A percentile compares a stretch with the other conserved stretches of the same genome.
Conservation (phyloP, 2,888 invertebrate genomes). For the Seira ritae region DNA sequence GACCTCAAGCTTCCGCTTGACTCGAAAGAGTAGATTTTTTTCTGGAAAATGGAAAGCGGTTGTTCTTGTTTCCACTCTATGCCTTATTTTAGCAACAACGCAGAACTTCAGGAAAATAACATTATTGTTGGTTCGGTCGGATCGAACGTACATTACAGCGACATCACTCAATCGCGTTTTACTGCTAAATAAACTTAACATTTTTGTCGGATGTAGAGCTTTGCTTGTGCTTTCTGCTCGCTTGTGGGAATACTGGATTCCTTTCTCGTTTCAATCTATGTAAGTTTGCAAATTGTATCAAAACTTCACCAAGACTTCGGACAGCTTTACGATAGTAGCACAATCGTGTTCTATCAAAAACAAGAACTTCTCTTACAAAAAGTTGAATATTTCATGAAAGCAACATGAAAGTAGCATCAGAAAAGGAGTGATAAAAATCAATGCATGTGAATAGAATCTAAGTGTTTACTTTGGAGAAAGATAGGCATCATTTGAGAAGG, state of each 20-base stretch:
- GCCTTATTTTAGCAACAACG: no score
- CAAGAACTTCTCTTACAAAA: not conserved
- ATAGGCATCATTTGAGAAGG: not conserved
- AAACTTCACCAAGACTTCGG: no score
- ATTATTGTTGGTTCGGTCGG: no score
- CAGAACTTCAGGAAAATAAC: no score
- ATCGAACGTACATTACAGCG: not conserved
- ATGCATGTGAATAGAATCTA: conserved; percentile 11
- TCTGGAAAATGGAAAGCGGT: no score
- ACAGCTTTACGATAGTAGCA: no score
- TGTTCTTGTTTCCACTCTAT: no score
- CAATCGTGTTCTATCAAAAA: not conserved
- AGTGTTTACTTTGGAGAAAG: not conserved
- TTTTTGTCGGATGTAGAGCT: not conserved
- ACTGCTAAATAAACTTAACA: not conserved
- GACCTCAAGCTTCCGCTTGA: not conserved
- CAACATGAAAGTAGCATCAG: not conserved
- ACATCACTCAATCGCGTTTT: conserved; percentile 9
- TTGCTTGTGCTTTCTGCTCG: no score
- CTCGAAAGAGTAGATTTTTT: no score
- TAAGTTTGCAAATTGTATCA: no score
- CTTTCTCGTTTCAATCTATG: no score
- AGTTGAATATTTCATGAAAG: conserved; percentile 11
- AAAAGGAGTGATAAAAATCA: conserved; percentile 6
- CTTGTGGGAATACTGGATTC: no score